A percentile compares a stretch with the other conserved stretches of the same genome.
phyloP scores from a whole-genome alignment of 2,113 vertebrate species.

The Halcyon malimbica region DNA sequence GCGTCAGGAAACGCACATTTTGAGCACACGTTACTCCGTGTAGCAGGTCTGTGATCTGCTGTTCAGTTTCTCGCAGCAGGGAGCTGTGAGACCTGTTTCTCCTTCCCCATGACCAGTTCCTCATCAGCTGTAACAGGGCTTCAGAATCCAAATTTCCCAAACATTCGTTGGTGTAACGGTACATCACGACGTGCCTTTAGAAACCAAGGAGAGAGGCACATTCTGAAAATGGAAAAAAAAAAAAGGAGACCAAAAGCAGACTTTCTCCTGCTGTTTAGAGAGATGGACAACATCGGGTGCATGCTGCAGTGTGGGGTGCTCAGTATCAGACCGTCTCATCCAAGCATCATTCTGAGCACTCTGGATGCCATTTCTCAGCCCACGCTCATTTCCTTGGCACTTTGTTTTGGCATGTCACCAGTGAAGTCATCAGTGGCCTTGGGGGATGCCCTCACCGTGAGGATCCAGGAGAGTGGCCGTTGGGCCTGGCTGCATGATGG shows the following conservation, averaged over 20 bases:
- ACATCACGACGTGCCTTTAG: background rate
- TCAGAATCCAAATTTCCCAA: background rate
- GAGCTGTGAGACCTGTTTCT: background rate
- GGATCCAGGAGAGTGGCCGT: background rate
- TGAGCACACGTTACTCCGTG: background rate
- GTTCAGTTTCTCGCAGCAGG: background rate
- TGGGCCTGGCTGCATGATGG: background rate
- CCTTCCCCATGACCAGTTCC: background rate
- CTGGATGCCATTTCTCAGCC: background rate
- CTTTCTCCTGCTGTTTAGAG: background rate
- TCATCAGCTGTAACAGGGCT: background rate
- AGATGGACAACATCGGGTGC: accelerated
- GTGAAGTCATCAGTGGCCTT: background rate
- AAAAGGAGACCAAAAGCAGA: background rate
- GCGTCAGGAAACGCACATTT: background rate
- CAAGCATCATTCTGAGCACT: background rate
- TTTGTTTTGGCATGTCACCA: background rate
- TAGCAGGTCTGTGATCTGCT: background rate
- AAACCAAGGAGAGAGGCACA: background rate
- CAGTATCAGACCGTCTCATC: background rate
- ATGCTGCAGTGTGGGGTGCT: background rate
- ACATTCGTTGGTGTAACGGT: background rate
- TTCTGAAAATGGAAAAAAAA: background rate
- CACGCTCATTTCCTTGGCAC: background rate
- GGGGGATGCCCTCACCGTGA: background rate